These are phyloP conservation scores for Leucoptera coffeella DNA, from an alignment of 2,888 invertebrate species.

Conservation along the genomic window DNA sequence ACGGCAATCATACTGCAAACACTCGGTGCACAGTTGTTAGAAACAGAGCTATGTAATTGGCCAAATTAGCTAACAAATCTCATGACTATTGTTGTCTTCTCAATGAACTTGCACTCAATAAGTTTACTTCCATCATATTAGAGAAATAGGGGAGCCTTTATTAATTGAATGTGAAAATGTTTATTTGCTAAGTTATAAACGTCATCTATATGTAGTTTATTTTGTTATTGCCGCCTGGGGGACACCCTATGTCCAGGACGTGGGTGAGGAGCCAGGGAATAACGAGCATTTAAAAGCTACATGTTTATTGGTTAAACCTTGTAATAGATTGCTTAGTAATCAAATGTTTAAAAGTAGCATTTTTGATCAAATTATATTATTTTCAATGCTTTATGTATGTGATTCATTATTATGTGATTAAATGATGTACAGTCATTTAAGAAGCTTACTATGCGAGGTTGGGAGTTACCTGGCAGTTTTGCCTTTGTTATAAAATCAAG, in stretches of 20 bases:
- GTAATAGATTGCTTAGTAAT: conserved; percentile 43
- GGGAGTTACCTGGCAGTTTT: conserved; percentile 29
- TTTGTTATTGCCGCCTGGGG: no score
- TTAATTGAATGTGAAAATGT: conserved; percentile 5
- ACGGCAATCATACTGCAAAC: no score
- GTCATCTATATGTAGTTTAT: no score
- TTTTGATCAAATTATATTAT: conserved; percentile 45
- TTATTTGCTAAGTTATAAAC: no score
- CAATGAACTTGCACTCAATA: conserved; percentile 2
- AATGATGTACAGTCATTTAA: conserved; percentile 27
- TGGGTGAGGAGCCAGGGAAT: no score
- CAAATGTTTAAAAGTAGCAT: conserved; percentile 38
- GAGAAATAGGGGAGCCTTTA: conserved; percentile 2
- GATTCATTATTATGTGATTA: conserved; percentile 37
- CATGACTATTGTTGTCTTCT: no score
- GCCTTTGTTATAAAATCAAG: conserved; percentile 37
- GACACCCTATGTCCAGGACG: no score
- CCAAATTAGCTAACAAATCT: no score
- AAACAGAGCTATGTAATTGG: no score
- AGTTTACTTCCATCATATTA: conserved; percentile 1
- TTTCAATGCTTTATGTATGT: conserved; percentile 40
- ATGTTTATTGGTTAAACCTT: conserved; percentile 30
- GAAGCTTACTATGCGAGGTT: conserved; percentile 22
- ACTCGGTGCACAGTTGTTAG: no score
- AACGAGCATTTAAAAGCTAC: conserved; percentile 45